Evolutionary conservation across 2,797 vertebrate genomes (phyloP).

Genomic region (Galagoides demidoff): DNA sequence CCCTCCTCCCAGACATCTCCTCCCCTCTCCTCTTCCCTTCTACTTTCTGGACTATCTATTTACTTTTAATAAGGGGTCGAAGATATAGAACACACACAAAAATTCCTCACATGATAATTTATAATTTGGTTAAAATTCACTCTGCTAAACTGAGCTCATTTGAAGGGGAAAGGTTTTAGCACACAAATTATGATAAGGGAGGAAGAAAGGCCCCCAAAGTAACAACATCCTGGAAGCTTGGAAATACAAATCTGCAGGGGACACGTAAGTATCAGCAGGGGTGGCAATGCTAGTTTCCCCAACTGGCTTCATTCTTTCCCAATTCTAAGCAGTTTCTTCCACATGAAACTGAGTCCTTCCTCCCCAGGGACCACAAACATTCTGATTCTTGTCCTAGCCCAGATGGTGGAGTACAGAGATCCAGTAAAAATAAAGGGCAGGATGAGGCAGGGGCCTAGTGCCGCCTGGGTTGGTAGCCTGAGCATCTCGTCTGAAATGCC

Average conservation of each 20-base stretch:
- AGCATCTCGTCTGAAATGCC: conserved; percentile 66
- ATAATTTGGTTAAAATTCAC: conserved; percentile 44
- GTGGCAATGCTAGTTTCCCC: neutral
- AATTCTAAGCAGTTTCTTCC: conserved; percentile 38
- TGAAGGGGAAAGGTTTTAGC: neutral
- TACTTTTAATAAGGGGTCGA: neutral
- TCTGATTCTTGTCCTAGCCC: conserved; percentile 14
- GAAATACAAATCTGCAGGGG: neutral
- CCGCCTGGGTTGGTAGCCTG: neutral
- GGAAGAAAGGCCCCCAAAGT: neutral
- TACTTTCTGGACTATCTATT: too few relatives aligned
- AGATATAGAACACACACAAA: neutral
- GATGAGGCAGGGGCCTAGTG: neutral
- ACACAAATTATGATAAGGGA: neutral
- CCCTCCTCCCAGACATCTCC: too few relatives aligned
- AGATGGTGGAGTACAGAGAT: conserved; percentile 4
- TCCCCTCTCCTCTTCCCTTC: too few relatives aligned
- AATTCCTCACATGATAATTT: conserved; percentile 7
- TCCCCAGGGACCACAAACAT: neutral
- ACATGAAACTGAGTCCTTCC: neutral
- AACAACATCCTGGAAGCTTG: neutral
- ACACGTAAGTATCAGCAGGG: neutral
- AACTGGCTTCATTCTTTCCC: conserved; percentile 4
- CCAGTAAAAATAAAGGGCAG: conserved; percentile 70
- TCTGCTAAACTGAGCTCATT: neutral